A percentile compares a stretch with the other conserved stretches of the same genome.
Evolutionary conservation across 2,113 vertebrate species (phyloP).

Genomic region (Halcyon senegalensis): DNA sequence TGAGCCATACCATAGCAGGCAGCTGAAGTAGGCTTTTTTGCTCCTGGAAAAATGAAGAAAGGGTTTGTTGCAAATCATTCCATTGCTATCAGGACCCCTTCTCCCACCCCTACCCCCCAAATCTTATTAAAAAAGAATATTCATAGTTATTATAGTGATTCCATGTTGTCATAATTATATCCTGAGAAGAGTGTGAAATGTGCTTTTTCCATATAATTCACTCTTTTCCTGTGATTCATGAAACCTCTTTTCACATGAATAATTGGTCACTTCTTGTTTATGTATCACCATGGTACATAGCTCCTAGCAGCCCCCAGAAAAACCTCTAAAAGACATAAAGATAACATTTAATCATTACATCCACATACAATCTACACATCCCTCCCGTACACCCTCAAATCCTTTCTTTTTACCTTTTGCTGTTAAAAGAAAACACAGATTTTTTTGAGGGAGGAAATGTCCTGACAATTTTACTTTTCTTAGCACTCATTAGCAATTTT

Average conservation of each 20-base stretch:
- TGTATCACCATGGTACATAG: slow-evolving; percentile 41
- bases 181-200: background rate
- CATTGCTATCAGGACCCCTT: background rate
- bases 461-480: slow-evolving; percentile 2
- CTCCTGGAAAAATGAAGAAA: slow-evolving; percentile 42
- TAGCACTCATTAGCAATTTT: background rate
- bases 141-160: background rate
- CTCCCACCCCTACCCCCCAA: background rate
- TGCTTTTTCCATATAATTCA: slow-evolving; percentile 31
- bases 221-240: slow-evolving; percentile 27
- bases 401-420: background rate
- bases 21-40: background rate
- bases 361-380: background rate
- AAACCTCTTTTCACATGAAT: slow-evolving; percentile 35
- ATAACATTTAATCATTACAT: slow-evolving; percentile 54
- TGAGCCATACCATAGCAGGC: background rate
- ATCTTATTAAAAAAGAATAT: background rate
- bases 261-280: slow-evolving; percentile 62
- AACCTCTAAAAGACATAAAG: background rate
- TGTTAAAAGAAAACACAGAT: background rate
- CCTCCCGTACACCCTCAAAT: background rate
- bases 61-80: background rate
- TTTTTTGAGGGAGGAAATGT: slow-evolving; percentile 16
- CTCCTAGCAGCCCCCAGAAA: background rate
- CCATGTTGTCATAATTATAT: background rate